phyloP scores from a whole-genome alignment of 2,113 vertebrate species.

The Tetraodon nigroviridis region DNA sequence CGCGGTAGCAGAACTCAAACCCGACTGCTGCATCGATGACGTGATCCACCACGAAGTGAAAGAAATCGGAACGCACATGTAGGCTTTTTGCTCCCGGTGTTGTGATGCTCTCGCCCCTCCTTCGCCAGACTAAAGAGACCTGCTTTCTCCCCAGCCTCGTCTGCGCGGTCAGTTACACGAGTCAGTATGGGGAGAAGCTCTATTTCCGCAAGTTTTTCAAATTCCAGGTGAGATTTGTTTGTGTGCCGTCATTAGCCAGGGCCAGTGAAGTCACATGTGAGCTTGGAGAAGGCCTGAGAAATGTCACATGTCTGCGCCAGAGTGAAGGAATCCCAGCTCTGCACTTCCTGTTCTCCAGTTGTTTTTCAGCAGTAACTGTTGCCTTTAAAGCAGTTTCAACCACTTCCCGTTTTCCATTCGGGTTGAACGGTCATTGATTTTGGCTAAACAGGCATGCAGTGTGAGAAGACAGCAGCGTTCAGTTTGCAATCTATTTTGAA shows the following conservation, averaged over 20 bases:
- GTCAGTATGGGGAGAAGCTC: constrained; percentile 92
- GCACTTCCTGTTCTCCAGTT: too few species aligned
- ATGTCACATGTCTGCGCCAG: constrained; percentile 54
- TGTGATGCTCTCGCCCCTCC: background rate
- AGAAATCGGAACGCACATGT: constrained; percentile 99
- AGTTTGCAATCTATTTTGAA: constrained; percentile 77
- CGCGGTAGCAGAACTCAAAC: constrained; percentile 88
- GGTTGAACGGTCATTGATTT: background rate
- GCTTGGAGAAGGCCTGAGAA: constrained; percentile 42
- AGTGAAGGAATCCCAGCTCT: constrained; percentile 4
- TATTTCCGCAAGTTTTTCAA: constrained; percentile 99
- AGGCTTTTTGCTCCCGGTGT: constrained; percentile 28
- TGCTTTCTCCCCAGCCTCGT: constrained; percentile 55
- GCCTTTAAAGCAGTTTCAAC: too few species aligned
- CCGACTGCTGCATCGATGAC: constrained; percentile 94
- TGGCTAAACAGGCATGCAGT: constrained; percentile 27
- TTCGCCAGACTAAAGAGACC: background rate
- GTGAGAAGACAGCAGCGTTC: constrained; percentile 59
- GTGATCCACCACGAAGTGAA: constrained; percentile 99
- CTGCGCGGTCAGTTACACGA: constrained; percentile 97
- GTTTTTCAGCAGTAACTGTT: too few species aligned
- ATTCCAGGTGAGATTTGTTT: constrained; percentile 85
- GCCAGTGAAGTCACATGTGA: background rate
- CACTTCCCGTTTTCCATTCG: background rate
- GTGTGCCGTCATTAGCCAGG: constrained; percentile 13